Base-by-base conservation (phyloP, 2,797 vertebrate genomes). In the Gobio occitaniae region DNA sequence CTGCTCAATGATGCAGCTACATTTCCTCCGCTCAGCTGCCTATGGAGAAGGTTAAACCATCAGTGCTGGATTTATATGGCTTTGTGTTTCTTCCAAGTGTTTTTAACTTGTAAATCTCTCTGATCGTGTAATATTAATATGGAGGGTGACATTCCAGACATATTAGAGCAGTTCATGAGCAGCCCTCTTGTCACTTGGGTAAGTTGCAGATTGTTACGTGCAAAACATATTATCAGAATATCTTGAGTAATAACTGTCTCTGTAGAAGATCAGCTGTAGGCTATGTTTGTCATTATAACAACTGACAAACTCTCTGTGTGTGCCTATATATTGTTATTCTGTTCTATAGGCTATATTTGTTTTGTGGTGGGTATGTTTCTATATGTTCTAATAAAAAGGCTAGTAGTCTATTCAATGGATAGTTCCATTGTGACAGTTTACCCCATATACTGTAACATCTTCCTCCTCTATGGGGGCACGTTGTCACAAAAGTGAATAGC, bases 141-240 rank as follows among this genome's bases (percentile, higher is more conserved):
- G 97, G 97, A 98, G 90, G 96, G 92, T 84, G 95, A 96, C 87
- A 94, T 95, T 88, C 94, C 95, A 77, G 94, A 96, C 66, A 90
- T 94, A 50, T 85, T 97, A 94, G 96, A 98, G 90, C 95, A 97
- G 90, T 97, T 99, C 90, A 96, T 98, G 96, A 94, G 94, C 83
- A 97, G 96, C 83, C 96, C 97, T 59, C 95, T 99, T 89, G 97
- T 98, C 94, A 97, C 96, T 90, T 99, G 97, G 97, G 97, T 98
- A 93, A 94, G 96, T 85, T 72, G 9, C 47, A 44, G 13, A 72
- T 66, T 84, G 8, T 80, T 61, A 8, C 19, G 9, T 56, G 21
- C 21, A 25, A 7, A 56, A 78, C 36, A 25, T 61, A 19, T 15
- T 29, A 10, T 59, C 6, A 41, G 19, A 38, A 2, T 17, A 56